Evolutionary conservation across 2,888 invertebrate species (phyloP), one percentile per base, ranked within the genome.

Genomic region (Macropis europaea): DNA sequence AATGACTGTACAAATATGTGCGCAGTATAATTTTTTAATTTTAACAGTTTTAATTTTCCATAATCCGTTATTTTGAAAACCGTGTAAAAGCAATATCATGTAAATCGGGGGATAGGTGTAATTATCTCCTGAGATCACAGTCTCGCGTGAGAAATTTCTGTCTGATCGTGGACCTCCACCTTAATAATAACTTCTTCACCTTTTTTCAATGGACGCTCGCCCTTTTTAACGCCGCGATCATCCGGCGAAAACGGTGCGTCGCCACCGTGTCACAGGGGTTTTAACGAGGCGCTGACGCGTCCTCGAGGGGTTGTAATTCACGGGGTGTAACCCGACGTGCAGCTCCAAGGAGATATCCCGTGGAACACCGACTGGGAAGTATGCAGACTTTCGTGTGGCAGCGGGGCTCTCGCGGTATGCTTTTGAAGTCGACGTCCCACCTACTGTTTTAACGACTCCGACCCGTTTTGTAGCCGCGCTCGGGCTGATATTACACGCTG

Each of bases 281-380:
- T 80, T 73, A 73, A 80, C 73, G 78, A 81, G 68, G 54, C 62
- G 72, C 17, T 43, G 81, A 77, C 67, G 54, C 48, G 62, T 68
- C 78, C 63, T 56, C 40, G 24, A 38, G 63, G 64, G 69, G 60
- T 76, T 61, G 61, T 74, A 69, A 71, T 79, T 79, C 77, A 68
- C 53, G 48, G 59, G 59, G 67, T 62, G 67, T 56, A 67, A 60
- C 32, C 22, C 47, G 36, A 67, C 40, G 57, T 62, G 59, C 61
- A n/a, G 3, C 7, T 11, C 52, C 30, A 36, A 38, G 40, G 28
- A 47, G 48, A 61, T 52, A 26, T 57, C 60, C 68, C 45, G 48
- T 43, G 60, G 52, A 59, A 77, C 40, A 61, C 59, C 30, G 47
- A 11, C 36, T 32, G 17, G 19, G 50, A 78, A 79, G 74, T 77